Conservation (phyloP, 2,888 invertebrate species). For the Pyrgus malvae region DNA sequence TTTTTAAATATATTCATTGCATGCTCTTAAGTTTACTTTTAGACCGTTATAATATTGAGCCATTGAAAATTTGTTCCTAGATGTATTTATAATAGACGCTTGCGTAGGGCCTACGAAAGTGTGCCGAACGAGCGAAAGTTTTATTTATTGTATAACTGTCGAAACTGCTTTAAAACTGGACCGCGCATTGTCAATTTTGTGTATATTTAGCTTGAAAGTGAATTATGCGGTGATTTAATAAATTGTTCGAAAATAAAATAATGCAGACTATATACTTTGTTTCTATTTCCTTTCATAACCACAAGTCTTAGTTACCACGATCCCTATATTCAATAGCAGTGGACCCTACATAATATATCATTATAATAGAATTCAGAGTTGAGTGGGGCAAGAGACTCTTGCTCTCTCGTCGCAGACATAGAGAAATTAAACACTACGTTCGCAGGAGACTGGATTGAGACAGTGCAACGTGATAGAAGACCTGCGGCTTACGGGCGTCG, state of each 20-base stretch:
- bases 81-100: constrained; percentile 27
- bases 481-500: too few relatives aligned
- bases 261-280: constrained; percentile 3
- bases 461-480: too few relatives aligned
- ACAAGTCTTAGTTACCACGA: too few relatives aligned
- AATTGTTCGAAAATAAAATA: constrained; percentile 27
- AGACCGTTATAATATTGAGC: constrained; percentile 21
- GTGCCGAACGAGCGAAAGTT: not conserved
- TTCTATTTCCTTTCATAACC: not conserved
- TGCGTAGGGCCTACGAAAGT: constrained; percentile 31
- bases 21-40: not conserved
- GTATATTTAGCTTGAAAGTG: constrained; percentile 42
- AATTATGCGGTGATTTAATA: constrained; percentile 16
- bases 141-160: not conserved
- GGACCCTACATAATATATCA: too few relatives aligned
- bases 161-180: not conserved
- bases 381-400: too few relatives aligned
- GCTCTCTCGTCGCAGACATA: too few relatives aligned
- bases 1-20: not conserved
- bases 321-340: too few relatives aligned
- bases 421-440: too few relatives aligned
- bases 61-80: constrained; percentile 35
- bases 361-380: too few relatives aligned
- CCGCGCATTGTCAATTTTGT: constrained; percentile 29
- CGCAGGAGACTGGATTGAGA: too few relatives aligned